Base-by-base conservation (phyloP, 2,797 vertebrate genomes). In the Poeciliopsis infans region DNA sequence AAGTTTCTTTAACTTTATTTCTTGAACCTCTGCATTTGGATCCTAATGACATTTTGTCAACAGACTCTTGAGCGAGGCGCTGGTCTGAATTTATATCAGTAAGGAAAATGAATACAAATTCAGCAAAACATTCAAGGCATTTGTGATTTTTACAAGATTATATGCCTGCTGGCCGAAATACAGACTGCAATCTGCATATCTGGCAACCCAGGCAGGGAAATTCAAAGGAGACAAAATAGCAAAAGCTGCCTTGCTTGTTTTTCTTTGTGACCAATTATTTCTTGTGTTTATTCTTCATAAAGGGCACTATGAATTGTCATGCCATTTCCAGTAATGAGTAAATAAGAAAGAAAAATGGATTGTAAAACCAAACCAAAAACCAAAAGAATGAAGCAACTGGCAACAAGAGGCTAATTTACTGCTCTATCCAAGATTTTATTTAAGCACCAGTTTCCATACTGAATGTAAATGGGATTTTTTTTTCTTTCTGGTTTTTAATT, bases 81-180 rank as follows among this genome's bases (percentile, higher is more conserved):
- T 74, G 73, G 79, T 88, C 76, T 81, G 61, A 81, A 85, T 43
- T 28, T 76, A 82, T 84, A 71, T 80, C 57, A 79, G 74, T 80
- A 73, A 36, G 85, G 84, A 79, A 75, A 92, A 85, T 85, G 81
- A 83, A 81, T 91, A 91, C 89, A 87, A 76, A 80, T 85, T 89
- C 80, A 87, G 91, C 87, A 93, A 90, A 90, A 87, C 85, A 87
- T 68, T 68, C 36, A 68, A 68, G 83, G 78, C 88, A 86, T 92
- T 92, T 93, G 89, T 92, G 36, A 10, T 23, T 86, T 81, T 71
- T 89, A 92, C 89, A 80, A 93, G 91, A 93, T 92, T 93, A 88
- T 86, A 76, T 88, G 82, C 87, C 77, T 85, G 79, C 86, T 87
- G 86, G 90, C 90, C 91, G 92, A 91, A 92, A 85, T 85, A 59